Percentiles rank a stretch among this genome's conserved stretches.
These are phyloP conservation scores for Globia sparganii DNA, from an alignment of 2,888 invertebrate species.

Conservation along the genomic window DNA sequence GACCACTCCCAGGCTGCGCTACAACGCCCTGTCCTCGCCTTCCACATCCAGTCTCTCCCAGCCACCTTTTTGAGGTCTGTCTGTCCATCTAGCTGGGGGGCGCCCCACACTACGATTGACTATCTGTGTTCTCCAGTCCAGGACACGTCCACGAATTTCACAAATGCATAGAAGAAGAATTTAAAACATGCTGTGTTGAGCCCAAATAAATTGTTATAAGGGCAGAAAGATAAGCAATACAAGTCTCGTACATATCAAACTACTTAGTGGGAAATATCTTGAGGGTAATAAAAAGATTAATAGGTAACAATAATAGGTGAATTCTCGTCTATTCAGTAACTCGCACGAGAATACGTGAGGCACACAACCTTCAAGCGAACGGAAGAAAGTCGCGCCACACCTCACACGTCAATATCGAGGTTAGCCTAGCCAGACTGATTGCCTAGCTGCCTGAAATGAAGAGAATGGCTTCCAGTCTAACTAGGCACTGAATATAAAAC, in stretches of 20 bases:
- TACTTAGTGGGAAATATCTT: too few relatives aligned
- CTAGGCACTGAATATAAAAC: neutral
- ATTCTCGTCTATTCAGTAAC: neutral
- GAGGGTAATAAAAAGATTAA: neutral
- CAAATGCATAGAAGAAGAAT: too few relatives aligned
- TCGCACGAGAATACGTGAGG: constrained; percentile 35
- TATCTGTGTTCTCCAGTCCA: too few relatives aligned
- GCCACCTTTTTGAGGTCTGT: too few relatives aligned
- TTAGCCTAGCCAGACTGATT: neutral
- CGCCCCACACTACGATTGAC: too few relatives aligned
- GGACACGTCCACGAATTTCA: too few relatives aligned
- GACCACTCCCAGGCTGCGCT: too few relatives aligned
- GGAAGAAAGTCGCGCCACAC: constrained; percentile 54
- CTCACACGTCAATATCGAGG: constrained; percentile 53
- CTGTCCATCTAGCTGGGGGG: too few relatives aligned
- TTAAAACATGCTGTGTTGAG: neutral
- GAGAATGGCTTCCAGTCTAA: neutral
- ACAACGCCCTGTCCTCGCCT: too few relatives aligned
- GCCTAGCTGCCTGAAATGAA: neutral
- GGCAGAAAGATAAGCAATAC: neutral
- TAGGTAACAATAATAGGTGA: neutral
- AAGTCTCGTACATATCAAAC: too few relatives aligned
- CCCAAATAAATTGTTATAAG: neutral
- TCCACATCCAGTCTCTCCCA: too few relatives aligned
- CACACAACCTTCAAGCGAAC: constrained; percentile 40